These are phyloP conservation scores for Stegodyphus mimosarum DNA, from an alignment of 1,140 invertebrate species.

Conservation along the genomic window DNA sequence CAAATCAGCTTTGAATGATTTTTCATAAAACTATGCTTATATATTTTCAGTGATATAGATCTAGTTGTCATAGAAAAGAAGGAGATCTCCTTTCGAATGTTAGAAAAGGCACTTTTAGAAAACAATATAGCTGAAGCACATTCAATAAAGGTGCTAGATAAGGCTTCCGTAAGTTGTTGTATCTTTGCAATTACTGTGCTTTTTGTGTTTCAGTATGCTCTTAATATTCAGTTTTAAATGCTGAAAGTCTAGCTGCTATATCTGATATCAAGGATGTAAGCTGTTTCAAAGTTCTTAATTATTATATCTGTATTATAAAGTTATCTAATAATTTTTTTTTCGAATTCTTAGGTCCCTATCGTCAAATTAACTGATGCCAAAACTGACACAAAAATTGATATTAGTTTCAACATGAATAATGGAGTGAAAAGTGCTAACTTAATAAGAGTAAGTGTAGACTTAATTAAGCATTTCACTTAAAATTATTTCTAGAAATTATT, in stretches of 20 bases:
- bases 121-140: constrained; percentile 87
- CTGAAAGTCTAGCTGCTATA: no score
- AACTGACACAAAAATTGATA: constrained; percentile 92
- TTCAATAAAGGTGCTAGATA: constrained; percentile 94
- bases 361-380: constrained; percentile 96
- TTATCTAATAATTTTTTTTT: no score
- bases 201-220: no score
- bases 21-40: not conserved
- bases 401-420: constrained; percentile 98
- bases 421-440: constrained; percentile 94
- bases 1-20: no score
- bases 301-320: no score
- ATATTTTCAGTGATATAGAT: constrained; percentile 89
- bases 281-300: no score
- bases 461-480: constrained; percentile 1
- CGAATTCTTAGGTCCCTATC: constrained; percentile 81
- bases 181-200: no score
- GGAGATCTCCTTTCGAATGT: constrained; percentile 86
- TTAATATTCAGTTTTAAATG: no score
- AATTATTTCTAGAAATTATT: not conserved
- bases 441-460: constrained; percentile 76
- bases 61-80: constrained; percentile 94
- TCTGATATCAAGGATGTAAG: no score
- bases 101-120: constrained; percentile 88
- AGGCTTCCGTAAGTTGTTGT: constrained; percentile 82